Percentiles rank a stretch among this genome's conserved stretches.
Evolutionary conservation across 2,888 invertebrate species (phyloP).

Genomic region (Drosophila macrothrix): DNA sequence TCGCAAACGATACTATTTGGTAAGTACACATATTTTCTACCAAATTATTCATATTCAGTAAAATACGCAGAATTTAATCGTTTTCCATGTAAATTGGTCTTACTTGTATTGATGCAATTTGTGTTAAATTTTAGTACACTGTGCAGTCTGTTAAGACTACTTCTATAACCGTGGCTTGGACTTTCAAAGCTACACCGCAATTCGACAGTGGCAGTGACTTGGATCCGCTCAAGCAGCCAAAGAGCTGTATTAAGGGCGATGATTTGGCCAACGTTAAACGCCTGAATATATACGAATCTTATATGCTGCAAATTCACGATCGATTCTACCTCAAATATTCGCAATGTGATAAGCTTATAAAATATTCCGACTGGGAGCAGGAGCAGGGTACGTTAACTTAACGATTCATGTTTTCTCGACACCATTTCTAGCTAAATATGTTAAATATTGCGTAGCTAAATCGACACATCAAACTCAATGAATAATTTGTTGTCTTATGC

Average conservation of each 20-base stretch:
- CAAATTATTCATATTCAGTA: not conserved
- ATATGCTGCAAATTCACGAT: conserved; percentile 95
- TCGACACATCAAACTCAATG: not conserved
- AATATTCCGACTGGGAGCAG: conserved; percentile 91
- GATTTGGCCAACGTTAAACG: conserved; percentile 93
- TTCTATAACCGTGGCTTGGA: conserved; percentile 94
- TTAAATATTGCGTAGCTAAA: not conserved
- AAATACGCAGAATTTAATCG: not conserved
- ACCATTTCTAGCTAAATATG: not conserved
- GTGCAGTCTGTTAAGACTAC: conserved; percentile 93
- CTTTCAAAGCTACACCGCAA: conserved; percentile 90
- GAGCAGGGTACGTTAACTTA: conserved; percentile 86
- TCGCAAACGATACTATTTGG: conserved; percentile 86
- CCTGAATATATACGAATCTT: conserved; percentile 94
- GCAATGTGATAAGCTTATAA: conserved; percentile 90
- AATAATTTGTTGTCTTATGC: not conserved
- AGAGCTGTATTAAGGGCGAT: conserved; percentile 89
- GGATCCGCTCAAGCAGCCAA: conserved; percentile 88
- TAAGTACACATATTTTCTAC: conserved; percentile 15
- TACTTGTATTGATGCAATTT: not conserved
- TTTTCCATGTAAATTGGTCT: not conserved
- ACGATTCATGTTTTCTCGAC: not conserved
- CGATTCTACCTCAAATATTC: conserved; percentile 93
- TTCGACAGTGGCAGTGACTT: conserved; percentile 84
- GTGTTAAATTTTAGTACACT: conserved; percentile 87